Base-by-base conservation (phyloP, 2,888 invertebrate species). In the Notodonta dromedarius region DNA sequence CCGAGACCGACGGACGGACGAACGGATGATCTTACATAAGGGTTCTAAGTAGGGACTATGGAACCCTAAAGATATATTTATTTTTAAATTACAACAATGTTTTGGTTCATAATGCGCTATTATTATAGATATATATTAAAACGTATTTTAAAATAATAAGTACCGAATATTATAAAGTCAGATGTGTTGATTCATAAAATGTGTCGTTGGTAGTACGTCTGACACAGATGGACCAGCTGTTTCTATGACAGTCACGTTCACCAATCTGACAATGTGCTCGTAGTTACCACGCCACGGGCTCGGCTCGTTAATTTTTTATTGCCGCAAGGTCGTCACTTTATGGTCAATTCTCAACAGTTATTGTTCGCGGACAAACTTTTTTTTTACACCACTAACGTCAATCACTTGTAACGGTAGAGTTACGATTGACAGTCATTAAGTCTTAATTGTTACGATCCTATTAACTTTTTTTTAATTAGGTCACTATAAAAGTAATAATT, bases 301-400 rank as follows among this genome's bases (percentile, higher is more conserved):
- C 82, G 80, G 86, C 89, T 93, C 92, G 94, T 94, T 94, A 94
- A 94, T 93, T 91, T 94, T 94, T 94, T 94, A 94, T 93, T 87
- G 87, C 93, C 89, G 75, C 94, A 94, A 94, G 94, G 94, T 94
- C 94, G 91, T 84, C 89, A 85, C 85, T 94, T 94, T 94, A 94
- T 93, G 94, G 93, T 93, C 93, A 92, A 92, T 94, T 88, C 93
- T 88, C 84, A 88, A 87, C 88, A 87, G 90, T 92, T 90, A 93
- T 93, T 92, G 93, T 93, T 91, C 85, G 87, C 87, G 80, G 86
- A 83, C 87, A 76, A 85, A 86, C 81, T 89, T 90, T 90, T 55
- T 24, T 89, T 90, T 89, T 86, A 84, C 79, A 82, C 76, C 74
- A 77, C 86, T 83, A 86, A 80, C 85, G 81, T 86, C 90, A 85